Evolutionary conservation across 2,888 invertebrate species (phyloP).

Genomic region (Gnatocerus cornutus): DNA sequence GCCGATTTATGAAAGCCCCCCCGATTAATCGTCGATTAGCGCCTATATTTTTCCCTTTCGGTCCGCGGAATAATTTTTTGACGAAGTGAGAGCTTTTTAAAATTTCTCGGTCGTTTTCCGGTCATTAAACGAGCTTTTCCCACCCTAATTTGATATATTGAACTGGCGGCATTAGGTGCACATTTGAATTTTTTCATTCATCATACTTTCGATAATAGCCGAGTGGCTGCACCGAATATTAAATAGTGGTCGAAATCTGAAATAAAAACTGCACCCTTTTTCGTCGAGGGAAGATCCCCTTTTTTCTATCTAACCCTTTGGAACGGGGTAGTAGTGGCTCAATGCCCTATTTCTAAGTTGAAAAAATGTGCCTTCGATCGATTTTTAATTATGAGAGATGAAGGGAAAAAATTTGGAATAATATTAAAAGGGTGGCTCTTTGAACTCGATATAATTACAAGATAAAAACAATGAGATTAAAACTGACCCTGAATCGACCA

Average conservation of each 20-base stretch:
- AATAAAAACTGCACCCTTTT: constrained; percentile 43
- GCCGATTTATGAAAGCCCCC: constrained; percentile 19
- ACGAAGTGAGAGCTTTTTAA: constrained; percentile 34
- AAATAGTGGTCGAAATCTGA: constrained; percentile 47
- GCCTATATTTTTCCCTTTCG: constrained; percentile 17
- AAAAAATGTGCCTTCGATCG: constrained; percentile 41
- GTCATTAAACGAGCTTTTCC: constrained; percentile 40
- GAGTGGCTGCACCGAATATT: constrained; percentile 57
- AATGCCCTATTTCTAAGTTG: constrained; percentile 43
- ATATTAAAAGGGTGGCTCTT: constrained; percentile 42
- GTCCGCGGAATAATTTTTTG: constrained; percentile 15
- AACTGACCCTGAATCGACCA: constrained; percentile 44
- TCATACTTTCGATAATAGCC: constrained; percentile 63
- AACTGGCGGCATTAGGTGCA: constrained; percentile 46
- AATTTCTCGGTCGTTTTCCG: constrained; percentile 44
- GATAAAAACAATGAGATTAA: constrained; percentile 48
- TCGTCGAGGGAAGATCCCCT: constrained; percentile 28
- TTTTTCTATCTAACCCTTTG: constrained; percentile 6
- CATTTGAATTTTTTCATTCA: constrained; percentile 61
- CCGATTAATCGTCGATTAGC: constrained; percentile 29
- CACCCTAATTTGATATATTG: constrained; percentile 55
- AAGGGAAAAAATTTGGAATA: constrained; percentile 27
- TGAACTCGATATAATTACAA: constrained; percentile 46
- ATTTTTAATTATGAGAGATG: constrained; percentile 44
- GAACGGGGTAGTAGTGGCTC: constrained; percentile 24